Percentiles rank a stretch among this genome's conserved stretches.
Conservation (phyloP, 2,888 invertebrate genomes). For the Lycocerus yunnanus region DNA sequence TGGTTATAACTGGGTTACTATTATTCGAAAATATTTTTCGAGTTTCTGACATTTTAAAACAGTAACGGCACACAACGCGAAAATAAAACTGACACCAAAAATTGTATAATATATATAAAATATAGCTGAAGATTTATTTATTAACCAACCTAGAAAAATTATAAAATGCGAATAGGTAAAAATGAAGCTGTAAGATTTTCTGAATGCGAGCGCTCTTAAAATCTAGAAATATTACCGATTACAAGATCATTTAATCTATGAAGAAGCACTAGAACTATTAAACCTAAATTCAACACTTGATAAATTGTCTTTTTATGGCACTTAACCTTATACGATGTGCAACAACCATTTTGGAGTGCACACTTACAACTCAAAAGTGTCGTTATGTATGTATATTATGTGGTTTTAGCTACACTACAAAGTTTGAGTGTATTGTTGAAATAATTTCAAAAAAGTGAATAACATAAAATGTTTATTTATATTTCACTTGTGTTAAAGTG, state of each 20-base stretch:
- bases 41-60: too few species aligned
- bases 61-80: too few species aligned
- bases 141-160: too few species aligned
- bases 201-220: not conserved
- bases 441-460: not conserved
- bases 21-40: too few species aligned
- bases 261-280: not conserved
- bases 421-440: not conserved
- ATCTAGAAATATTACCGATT: not conserved
- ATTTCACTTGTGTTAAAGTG: not conserved
- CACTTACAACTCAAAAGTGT: slow-evolving; percentile 1
- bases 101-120: too few species aligned
- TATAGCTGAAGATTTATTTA: too few species aligned
- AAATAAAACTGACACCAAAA: too few species aligned
- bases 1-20: too few species aligned
- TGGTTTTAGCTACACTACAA: not conserved
- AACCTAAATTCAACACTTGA: slow-evolving; percentile 10
- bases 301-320: slow-evolving; percentile 24
- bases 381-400: slow-evolving; percentile 5
- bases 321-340: slow-evolving; percentile 12
- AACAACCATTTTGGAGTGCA: slow-evolving; percentile 7
- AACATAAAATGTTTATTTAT: not conserved
- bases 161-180: not conserved
- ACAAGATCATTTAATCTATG: not conserved
- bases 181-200: not conserved